Conservation (phyloP, 2,888 invertebrate genomes). For the Nomada lathburiana region DNA sequence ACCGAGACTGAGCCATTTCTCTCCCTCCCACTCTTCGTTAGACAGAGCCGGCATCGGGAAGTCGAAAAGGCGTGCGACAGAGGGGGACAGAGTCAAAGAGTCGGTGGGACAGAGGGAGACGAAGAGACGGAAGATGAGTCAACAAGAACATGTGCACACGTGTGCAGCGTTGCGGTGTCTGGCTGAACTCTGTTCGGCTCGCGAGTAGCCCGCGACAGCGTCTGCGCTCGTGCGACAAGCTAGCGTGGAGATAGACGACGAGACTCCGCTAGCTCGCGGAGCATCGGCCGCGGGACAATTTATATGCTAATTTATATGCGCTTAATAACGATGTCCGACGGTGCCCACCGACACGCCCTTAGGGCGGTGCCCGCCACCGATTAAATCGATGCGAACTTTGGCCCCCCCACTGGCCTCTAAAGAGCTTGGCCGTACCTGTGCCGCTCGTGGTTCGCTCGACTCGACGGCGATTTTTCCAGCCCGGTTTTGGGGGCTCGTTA, state of each 20-base stretch:
- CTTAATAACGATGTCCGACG: conserved; percentile 84
- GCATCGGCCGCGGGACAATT: conserved; percentile 78
- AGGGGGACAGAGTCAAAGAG: background rate
- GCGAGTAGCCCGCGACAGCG: conserved; percentile 18
- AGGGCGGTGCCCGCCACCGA: conserved; percentile 76
- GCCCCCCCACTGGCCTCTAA: conserved; percentile 34
- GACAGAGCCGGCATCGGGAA: conserved; percentile 36
- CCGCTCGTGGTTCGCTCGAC: background rate
- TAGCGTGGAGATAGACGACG: conserved; percentile 27
- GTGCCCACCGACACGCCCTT: conserved; percentile 83
- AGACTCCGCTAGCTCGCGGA: conserved; percentile 39
- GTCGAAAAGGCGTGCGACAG: conserved; percentile 31
- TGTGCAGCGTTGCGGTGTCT: background rate
- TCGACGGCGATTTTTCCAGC: conserved; percentile 12
- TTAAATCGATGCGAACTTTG: conserved; percentile 79
- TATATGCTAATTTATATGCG: conserved; percentile 84
- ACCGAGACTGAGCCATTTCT: conserved; percentile 59
- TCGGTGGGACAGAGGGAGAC: background rate
- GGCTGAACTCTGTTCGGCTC: background rate
- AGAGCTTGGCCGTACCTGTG: background rate
- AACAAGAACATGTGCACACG: conserved; percentile 36
- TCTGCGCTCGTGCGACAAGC: conserved; percentile 4
- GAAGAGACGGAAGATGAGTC: conserved; percentile 13
- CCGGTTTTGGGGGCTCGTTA: conserved; percentile 1
- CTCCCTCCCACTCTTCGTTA: conserved; percentile 20